Conservation (phyloP, 2,113 vertebrate genomes). For the Nanorana parkeri region DNA sequence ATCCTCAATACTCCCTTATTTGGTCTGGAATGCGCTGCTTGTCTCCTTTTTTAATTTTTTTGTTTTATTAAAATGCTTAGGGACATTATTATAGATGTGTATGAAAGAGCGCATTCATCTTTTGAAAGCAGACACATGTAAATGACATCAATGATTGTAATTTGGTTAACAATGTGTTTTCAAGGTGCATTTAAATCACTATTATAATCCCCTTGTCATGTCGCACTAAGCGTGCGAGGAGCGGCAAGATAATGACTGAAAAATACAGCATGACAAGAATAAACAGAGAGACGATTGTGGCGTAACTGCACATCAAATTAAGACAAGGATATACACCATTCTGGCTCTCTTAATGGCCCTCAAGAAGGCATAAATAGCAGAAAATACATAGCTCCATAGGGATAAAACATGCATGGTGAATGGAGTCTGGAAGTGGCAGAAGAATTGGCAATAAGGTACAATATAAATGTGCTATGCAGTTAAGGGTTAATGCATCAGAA, state of each 20-base stretch:
- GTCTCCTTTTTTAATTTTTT: constrained; percentile 31
- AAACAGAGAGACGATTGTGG: constrained; percentile 47
- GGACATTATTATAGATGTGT: constrained; percentile 65
- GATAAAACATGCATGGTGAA: not conserved
- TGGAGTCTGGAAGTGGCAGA: not conserved
- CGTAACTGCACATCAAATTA: constrained; percentile 51
- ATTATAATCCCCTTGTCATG: constrained; percentile 66
- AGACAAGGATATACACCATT: constrained; percentile 41
- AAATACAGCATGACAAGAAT: constrained; percentile 5
- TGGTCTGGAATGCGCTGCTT: constrained; percentile 61
- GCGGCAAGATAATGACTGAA: constrained; percentile 59
- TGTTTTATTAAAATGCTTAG: constrained; percentile 70
- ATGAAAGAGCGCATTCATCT: constrained; percentile 68
- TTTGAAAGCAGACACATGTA: constrained; percentile 69
- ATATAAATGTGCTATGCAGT: no score
- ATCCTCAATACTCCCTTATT: constrained; percentile 63
- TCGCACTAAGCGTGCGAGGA: constrained; percentile 61
- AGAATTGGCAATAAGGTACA: not conserved
- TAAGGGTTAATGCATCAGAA: no score
- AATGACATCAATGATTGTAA: constrained; percentile 66
- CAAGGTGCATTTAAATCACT: constrained; percentile 63
- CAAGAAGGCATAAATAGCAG: constrained; percentile 32
- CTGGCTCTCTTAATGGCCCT: constrained; percentile 27
- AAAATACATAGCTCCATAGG: constrained; percentile 11
- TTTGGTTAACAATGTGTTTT: constrained; percentile 67